Conservation (phyloP, 2,113 vertebrate genomes). For the Mus musculus region GRCm39 chr10:92766001-92766500, state of each 20-base stretch:
- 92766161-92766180: conserved; percentile 67
- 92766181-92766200: conserved; percentile 51
- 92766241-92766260: conserved; percentile 58
- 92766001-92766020: conserved; percentile 60
- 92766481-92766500: neutral
- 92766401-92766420: neutral
- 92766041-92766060: conserved; percentile 69
- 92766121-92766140: conserved; percentile 37
- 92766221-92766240: conserved; percentile 43
- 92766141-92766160: neutral
- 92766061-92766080: conserved; percentile 49
- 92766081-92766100: conserved; percentile 59
- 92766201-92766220: conserved; percentile 58
- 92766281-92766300: conserved; percentile 40
- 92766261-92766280: conserved; percentile 54
- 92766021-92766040: conserved; percentile 66
- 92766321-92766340: neutral
- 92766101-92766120: conserved; percentile 64
- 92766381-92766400: neutral
- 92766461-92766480: neutral
- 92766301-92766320: neutral
- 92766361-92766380: neutral
- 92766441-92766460: neutral
- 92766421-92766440: neutral
- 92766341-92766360: no score